Percentiles rank a stretch among this genome's conserved stretches.
Evolutionary conservation across 2,113 vertebrate species (phyloP).

Genomic region (Eulemur macaco): DNA sequence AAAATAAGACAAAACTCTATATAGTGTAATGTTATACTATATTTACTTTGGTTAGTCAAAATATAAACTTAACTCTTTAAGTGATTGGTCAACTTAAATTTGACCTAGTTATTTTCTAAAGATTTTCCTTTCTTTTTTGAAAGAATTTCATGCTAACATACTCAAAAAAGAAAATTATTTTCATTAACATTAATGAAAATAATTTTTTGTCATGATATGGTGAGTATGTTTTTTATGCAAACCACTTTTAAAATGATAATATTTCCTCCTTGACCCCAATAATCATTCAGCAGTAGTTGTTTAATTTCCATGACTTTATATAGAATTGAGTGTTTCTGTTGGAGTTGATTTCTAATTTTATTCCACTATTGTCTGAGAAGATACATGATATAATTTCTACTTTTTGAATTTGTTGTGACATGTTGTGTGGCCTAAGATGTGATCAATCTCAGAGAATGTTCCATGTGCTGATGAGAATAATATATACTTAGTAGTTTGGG

Average conservation of each 20-base stretch:
- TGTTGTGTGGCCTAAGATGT: too few species aligned
- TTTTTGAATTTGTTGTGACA: too few species aligned
- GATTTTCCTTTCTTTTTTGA: not conserved
- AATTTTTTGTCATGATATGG: not conserved
- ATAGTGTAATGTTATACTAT: not conserved
- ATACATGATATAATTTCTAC: too few species aligned
- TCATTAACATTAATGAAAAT: constrained; percentile 31
- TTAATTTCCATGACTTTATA: too few species aligned
- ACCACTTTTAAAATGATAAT: not conserved
- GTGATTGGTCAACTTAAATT: not conserved
- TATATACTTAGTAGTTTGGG: too few species aligned
- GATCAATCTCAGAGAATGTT: too few species aligned
- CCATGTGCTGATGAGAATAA: too few species aligned
- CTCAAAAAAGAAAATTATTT: not conserved
- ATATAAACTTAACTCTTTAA: constrained; percentile 2
- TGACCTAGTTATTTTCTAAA: not conserved
- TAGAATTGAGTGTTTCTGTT: too few species aligned
- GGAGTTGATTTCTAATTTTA: too few species aligned
- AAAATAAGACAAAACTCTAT: not conserved
- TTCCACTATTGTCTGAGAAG: too few species aligned
- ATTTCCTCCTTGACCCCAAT: not conserved
- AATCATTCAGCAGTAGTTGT: too few species aligned
- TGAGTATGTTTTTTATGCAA: not conserved
- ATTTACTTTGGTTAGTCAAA: constrained; percentile 37
- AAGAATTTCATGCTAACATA: constrained; percentile 17